These are phyloP conservation scores for Campylomormyrus tamandua DNA, from an alignment of 2,113 vertebrate species.

Conservation along the genomic window DNA sequence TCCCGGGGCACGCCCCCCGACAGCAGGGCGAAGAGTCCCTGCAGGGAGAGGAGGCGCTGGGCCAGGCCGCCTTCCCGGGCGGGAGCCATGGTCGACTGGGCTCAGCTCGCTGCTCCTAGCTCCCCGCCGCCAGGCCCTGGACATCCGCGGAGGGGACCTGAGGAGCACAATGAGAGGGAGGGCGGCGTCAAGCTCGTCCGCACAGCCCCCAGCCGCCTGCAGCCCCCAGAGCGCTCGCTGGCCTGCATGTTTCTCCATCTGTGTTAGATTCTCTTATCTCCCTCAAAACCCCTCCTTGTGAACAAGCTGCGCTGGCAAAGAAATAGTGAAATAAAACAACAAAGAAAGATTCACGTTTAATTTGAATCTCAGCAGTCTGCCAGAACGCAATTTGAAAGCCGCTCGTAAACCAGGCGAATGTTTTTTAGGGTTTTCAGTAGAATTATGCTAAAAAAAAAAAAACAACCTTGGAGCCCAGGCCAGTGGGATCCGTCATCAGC, in stretches of 20 bases:
- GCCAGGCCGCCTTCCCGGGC: conserved; percentile 49
- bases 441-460: background rate
- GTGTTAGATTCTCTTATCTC: background rate
- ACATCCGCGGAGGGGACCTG: conserved; percentile 55
- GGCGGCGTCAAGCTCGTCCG: background rate
- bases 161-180: conserved; percentile 24
- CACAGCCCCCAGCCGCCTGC: background rate
- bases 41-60: conserved; percentile 46
- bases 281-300: background rate
- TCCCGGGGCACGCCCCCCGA: conserved; percentile 2
- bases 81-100: conserved; percentile 40
- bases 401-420: background rate
- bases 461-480: background rate
- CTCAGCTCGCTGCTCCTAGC: conserved; percentile 43
- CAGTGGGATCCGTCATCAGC: background rate
- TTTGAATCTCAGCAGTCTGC: background rate
- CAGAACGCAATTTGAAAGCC: background rate
- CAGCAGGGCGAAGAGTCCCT: conserved; percentile 44
- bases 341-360: background rate
- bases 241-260: background rate
- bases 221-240: background rate
- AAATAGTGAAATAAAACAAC: background rate
- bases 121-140: conserved; percentile 28
- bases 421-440: background rate
- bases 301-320: background rate